phyloP scores from a whole-genome alignment of 2,113 vertebrate species.

The Ceuthmochares aereus region DNA sequence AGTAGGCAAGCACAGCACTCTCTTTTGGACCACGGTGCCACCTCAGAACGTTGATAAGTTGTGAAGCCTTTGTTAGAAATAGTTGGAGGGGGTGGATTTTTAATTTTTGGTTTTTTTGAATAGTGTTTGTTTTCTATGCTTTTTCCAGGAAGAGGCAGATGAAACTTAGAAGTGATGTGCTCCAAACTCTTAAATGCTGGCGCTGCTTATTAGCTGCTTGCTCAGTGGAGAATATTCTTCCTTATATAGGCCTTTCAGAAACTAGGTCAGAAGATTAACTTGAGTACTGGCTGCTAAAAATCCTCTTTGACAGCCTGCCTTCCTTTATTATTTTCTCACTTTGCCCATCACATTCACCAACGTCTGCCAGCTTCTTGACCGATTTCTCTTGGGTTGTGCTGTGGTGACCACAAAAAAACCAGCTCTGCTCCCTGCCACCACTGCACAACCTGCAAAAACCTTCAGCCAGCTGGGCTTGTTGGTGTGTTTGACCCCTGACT shows the following conservation, averaged over 20 bases:
- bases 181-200: conserved; percentile 60
- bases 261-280: conserved; percentile 67
- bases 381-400: neutral
- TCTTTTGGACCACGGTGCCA: neutral
- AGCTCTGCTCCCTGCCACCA: neutral
- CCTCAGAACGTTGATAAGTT: neutral
- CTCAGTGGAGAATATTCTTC: conserved; percentile 64
- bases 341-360: neutral
- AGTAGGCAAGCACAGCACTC: neutral
- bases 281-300: conserved; percentile 35
- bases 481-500: fast-evolving
- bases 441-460: neutral
- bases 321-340: conserved; percentile 30
- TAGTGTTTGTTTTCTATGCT: neutral
- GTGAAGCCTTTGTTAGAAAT: neutral
- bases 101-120: neutral
- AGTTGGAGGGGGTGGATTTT: neutral
- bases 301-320: conserved; percentile 58
- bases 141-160: conserved; percentile 65
- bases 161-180: conserved; percentile 41
- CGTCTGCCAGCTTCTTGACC: neutral
- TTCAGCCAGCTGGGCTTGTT: fast-evolving
- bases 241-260: conserved; percentile 69
- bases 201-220: conserved; percentile 56
- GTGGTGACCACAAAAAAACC: neutral